phyloP scores from a whole-genome alignment of 2,888 invertebrate genomes.

The Trissonchulus latispiculum region DNA sequence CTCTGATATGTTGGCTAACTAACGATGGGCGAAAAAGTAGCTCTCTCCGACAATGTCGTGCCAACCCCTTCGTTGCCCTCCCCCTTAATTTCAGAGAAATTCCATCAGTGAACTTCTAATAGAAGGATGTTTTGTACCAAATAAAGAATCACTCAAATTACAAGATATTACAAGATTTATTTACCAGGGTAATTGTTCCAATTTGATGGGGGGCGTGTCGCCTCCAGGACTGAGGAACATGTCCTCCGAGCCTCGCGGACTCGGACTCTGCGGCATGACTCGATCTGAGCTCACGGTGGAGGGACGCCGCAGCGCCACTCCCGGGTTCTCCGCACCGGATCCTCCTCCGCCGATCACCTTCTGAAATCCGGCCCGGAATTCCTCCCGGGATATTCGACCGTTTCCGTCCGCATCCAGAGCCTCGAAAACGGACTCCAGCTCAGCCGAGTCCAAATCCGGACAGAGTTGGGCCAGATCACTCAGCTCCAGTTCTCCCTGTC shows the following conservation, averaged over 20 bases:
- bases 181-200: slow-evolving; percentile 1
- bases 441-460: slow-evolving; percentile 42
- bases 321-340: slow-evolving; percentile 30
- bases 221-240: not conserved
- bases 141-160: too few species aligned
- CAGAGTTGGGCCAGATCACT: slow-evolving; percentile 46
- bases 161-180: not conserved
- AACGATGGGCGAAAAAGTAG: too few species aligned
- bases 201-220: not conserved
- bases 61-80: too few species aligned
- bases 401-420: slow-evolving; percentile 44
- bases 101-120: too few species aligned
- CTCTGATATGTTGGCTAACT: not conserved
- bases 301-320: not conserved
- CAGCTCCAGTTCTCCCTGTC: slow-evolving; percentile 46
- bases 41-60: too few species aligned
- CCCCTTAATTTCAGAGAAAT: too few species aligned
- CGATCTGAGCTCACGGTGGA: not conserved
- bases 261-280: not conserved
- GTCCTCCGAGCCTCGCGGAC: not conserved
- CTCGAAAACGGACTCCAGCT: slow-evolving; percentile 40
- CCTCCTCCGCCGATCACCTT: slow-evolving; percentile 30
- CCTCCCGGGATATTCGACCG: slow-evolving; percentile 43
- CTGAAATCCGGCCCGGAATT: slow-evolving; percentile 46
- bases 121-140: too few species aligned